A percentile compares a stretch with the other conserved stretches of the same genome.
Evolutionary conservation across 2,888 invertebrate species (phyloP).

Genomic region (Mesorhabditis belari): DNA sequence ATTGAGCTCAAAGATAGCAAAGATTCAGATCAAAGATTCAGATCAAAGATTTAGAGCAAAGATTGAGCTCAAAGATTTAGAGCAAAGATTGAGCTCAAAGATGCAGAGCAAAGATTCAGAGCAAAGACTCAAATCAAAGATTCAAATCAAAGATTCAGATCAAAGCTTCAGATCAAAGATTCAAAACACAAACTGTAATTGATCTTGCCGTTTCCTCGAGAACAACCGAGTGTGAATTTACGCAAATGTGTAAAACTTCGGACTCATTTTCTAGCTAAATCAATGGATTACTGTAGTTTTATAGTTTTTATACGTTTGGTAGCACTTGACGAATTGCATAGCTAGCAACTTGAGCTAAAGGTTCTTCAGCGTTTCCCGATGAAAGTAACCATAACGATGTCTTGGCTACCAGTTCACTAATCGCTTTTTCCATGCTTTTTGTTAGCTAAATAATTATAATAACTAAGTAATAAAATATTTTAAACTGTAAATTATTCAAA

Average conservation of each 20-base stretch:
- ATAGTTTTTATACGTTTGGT: conserved; percentile 25
- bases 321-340: conserved; percentile 28
- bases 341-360: conserved; percentile 30
- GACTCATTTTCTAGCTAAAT: not conserved
- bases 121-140: not conserved
- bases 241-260: conserved; percentile 1
- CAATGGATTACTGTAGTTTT: too few species aligned
- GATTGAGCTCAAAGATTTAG: too few species aligned
- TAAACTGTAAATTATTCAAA: not conserved
- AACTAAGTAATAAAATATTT: conserved; percentile 9
- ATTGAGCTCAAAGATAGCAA: too few species aligned
- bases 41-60: not conserved
- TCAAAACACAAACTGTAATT: not conserved
- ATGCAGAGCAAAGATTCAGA: not conserved
- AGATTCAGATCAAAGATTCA: not conserved
- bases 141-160: conserved; percentile 4
- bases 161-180: not conserved
- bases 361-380: conserved; percentile 37
- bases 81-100: not conserved
- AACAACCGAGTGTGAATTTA: conserved; percentile 6
- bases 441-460: conserved; percentile 1
- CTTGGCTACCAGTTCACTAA: conserved; percentile 21
- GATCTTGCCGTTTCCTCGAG: not conserved
- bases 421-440: conserved; percentile 15
- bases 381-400: conserved; percentile 36